Conservation (phyloP, 2,113 vertebrate species). For the Callipepla californica region DNA sequence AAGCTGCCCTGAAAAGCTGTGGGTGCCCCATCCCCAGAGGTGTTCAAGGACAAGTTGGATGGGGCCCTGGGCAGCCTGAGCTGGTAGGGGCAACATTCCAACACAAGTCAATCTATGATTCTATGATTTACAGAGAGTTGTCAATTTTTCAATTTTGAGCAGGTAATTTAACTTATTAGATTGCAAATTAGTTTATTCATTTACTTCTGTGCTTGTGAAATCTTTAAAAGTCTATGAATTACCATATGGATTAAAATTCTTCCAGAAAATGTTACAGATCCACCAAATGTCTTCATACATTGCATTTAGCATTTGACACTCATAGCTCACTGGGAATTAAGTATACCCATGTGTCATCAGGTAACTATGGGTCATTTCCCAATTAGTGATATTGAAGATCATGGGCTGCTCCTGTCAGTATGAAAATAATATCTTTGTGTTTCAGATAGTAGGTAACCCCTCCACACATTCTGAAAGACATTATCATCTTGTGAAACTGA, state of each 20-base stretch:
- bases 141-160: neutral
- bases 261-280: neutral
- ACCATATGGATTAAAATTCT: neutral
- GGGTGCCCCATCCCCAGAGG: neutral
- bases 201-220: neutral
- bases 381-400: neutral
- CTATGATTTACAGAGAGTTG: neutral
- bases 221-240: neutral
- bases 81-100: neutral
- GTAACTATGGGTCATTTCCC: conserved; percentile 3
- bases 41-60: neutral
- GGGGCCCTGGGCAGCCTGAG: neutral
- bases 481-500: neutral
- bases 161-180: neutral
- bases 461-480: neutral
- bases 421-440: neutral
- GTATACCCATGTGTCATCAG: neutral
- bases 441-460: neutral
- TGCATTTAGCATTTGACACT: conserved; percentile 6
- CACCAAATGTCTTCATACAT: neutral
- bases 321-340: neutral
- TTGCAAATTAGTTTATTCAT: neutral
- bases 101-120: neutral
- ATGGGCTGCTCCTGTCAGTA: neutral
- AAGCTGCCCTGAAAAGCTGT: neutral